These are phyloP conservation scores for Heliconius eleuchia DNA, from an alignment of 1,140 invertebrate genomes.

Conservation along the genomic window DNA sequence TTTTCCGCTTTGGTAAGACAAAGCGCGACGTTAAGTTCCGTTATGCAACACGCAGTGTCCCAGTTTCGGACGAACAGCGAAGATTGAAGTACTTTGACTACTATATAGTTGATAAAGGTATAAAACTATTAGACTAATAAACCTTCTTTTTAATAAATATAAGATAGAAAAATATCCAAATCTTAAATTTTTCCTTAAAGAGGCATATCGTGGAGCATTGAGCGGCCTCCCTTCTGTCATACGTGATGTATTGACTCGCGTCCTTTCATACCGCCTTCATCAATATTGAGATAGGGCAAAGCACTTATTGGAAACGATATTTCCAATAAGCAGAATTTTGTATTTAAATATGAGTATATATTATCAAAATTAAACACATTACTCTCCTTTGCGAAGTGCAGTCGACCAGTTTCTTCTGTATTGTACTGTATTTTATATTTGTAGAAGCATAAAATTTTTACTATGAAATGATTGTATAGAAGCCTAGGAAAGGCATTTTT, in stretches of 20 bases:
- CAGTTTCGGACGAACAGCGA: too few relatives aligned
- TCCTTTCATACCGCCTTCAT: constrained; percentile 32
- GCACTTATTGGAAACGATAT: constrained; percentile 3
- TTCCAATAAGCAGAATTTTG: background rate
- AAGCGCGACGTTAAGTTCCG: too few relatives aligned
- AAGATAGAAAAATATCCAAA: background rate
- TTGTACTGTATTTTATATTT: background rate
- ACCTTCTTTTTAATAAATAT: background rate
- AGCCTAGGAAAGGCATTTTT: background rate
- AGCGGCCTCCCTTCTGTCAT: constrained; percentile 3
- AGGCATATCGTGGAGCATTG: background rate
- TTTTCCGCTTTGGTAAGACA: too few relatives aligned
- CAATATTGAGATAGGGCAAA: constrained; percentile 44
- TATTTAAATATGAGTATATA: background rate
- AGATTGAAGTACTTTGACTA: too few relatives aligned
- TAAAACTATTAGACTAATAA: background rate
- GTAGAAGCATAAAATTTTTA: background rate
- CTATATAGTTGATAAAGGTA: background rate
- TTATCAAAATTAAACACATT: too few relatives aligned
- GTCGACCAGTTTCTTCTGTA: background rate
- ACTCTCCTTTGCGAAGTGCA: background rate
- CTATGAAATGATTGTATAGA: constrained; percentile 3
- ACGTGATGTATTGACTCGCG: constrained; percentile 23
- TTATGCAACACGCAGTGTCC: too few relatives aligned
- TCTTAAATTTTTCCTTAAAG: background rate